Evolutionary conservation across 2,113 vertebrate genomes (phyloP), one percentile per base, ranked within the genome.

Genomic region (Sapayoa aenigma): DNA sequence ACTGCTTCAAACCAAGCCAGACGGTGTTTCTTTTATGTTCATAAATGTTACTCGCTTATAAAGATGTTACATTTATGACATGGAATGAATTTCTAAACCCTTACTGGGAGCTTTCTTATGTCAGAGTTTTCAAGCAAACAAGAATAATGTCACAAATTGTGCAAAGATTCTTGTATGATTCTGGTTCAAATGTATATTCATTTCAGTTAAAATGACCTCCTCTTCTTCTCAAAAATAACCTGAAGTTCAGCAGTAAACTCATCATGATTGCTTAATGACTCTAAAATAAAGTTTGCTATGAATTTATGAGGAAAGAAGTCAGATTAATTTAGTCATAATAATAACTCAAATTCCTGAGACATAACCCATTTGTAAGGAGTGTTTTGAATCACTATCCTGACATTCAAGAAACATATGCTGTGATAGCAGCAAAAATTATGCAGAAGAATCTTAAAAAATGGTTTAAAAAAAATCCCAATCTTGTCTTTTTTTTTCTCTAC

Each of bases 241-340:
- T 83, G 23, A 86, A 81, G 35, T 89, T 91, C 65, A 72, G 35
- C 56, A 42, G 37, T 80, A 90, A 90, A 87, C 17, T 44, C 35
- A 60, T 75, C 7, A 30, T 58, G 58, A n/a, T 22, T 91, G 8
- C 65, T 81, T 89, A 75, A 79, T 79, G 39, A 72, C 69, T 91
- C 31, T 22, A 92, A 90, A 86, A 92, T 44, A 67, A 27, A 75
- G 2, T 82, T 91, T 75, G 12, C 12, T 91, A n/a, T 58, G 28
- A 92, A 94, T 93, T 95, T 95, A 89, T 79, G 66, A 84, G 44
- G 15, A 78, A 84, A 89, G 31, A 20, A 87, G 33, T 87, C 53
- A 33, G 72, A 79, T 62, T 94, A n/a, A 83, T 90, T 87, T 69
- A 89, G 69, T 94, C 91, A 82, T 14, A 82, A 37, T 44, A 91